Percentiles rank a stretch among this genome's conserved stretches.
phyloP scores from a whole-genome alignment of 2,797 vertebrate genomes.

The Dermochelys coriacea region DNA sequence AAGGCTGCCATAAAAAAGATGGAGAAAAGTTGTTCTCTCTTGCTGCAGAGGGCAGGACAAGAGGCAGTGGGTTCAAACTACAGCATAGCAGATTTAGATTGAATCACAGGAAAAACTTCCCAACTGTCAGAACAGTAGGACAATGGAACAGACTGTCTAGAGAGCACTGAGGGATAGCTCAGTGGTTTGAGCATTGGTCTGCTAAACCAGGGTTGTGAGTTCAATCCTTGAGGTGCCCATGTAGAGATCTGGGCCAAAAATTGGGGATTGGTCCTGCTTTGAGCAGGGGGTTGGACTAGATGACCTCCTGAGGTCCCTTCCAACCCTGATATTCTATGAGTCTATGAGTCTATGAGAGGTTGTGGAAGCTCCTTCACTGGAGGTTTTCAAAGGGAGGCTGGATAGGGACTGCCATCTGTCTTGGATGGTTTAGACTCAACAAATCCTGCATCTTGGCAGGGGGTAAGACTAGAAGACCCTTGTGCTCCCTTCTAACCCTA shows the following conservation, averaged over 20 bases:
- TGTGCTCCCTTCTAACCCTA: background rate
- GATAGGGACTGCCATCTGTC: background rate
- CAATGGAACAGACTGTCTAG: background rate
- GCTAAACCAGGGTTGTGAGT: too few species aligned
- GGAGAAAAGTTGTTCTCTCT: background rate
- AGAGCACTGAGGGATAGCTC: too few species aligned
- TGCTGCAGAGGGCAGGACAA: background rate
- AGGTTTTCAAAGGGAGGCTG: background rate
- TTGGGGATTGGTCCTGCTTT: too few species aligned
- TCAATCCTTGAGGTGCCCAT: too few species aligned
- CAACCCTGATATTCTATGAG: too few species aligned
- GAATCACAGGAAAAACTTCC: background rate
- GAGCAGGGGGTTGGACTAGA: too few species aligned
- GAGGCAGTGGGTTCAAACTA: background rate
- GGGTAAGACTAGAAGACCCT: background rate
- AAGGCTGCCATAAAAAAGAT: background rate
- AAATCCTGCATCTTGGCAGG: background rate
- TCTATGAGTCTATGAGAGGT: too few species aligned
- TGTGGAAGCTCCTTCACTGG: background rate
- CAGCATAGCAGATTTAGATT: background rate
- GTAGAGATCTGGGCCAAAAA: too few species aligned
- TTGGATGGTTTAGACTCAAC: background rate
- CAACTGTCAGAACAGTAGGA: background rate
- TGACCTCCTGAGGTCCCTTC: too few species aligned
- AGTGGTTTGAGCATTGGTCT: too few species aligned